Base-by-base conservation (phyloP, 2,113 vertebrate species). In the Mesoclemmys tuberculata region DNA sequence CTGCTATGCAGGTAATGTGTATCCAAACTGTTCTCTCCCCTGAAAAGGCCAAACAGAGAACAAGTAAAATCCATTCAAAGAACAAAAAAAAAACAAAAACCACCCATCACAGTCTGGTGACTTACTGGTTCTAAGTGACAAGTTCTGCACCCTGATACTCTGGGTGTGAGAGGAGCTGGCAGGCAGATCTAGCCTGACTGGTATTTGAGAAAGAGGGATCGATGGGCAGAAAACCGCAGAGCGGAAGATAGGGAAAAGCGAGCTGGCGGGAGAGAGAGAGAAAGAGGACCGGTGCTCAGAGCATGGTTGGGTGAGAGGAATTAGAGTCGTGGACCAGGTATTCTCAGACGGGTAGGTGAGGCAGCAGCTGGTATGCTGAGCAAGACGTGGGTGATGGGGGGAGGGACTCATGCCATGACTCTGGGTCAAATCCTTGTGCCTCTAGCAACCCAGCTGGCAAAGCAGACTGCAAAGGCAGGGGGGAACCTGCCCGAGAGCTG, bases 21-120 rank as follows among this genome's bases (percentile, higher is more conserved):
- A 97, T 97, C 97, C 89, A 94, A 98, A 97, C 97, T 94, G 96
- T 90, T 98, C 94, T 96, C 96, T 97, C 95, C 82, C 94, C 97
- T 97, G 96, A 94, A 98, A 98, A 98, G 96, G 96, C 94, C 90
- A 90, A 97, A 96, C 95, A 92, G 87, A 95, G 96, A 97, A 93
- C 90, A 96, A 97, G 96, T 18, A 93, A 77, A 92, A 92, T 95
- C 88, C 87, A 97, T 95, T 96, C 85, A 82, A 61, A 86, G 87
- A 90, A 87, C 77, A 78, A 85, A 78, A 85, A 81, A 95, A 93
- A 96, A 96, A n/a, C n/a, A n/a, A n/a, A n/a, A n/a, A n/a, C 93
- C 58, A 92, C 88, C 86, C 0, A 0, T 93, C 75, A 88, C 88
- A 85, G 78, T 55, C 1, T 13, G 2, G 21, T 31, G 90, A 85